phyloP scores from a whole-genome alignment of 2,888 invertebrate genomes.

The Selenia dentaria region DNA sequence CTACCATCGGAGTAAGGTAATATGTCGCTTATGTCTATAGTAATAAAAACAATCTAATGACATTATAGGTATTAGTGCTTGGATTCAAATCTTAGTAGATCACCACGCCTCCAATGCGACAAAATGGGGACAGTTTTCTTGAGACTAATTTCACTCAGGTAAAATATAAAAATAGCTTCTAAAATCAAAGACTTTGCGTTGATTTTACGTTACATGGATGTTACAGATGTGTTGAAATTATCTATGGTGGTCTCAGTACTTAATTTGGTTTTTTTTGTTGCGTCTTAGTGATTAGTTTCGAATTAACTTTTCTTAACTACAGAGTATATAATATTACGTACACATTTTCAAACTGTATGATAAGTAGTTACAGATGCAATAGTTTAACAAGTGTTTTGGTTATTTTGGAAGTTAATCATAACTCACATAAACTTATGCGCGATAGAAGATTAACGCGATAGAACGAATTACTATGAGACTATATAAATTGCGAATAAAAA shows the following conservation, averaged over 20 bases:
- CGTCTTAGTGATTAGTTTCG: background rate
- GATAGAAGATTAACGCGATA: too few species aligned
- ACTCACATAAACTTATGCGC: too few species aligned
- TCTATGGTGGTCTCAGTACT: constrained; percentile 14
- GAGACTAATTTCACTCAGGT: constrained; percentile 25
- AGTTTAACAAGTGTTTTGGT: too few species aligned
- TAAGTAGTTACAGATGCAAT: too few species aligned
- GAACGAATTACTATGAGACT: too few species aligned
- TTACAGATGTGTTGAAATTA: constrained; percentile 12
- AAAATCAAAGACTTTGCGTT: constrained; percentile 6
- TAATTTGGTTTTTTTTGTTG: background rate
- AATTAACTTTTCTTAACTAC: too few species aligned
- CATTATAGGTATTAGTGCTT: constrained; percentile 4
- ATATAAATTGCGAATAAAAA: too few species aligned
- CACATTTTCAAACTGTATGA: too few species aligned
- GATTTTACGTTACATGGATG: constrained; percentile 4
- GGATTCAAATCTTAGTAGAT: constrained; percentile 48
- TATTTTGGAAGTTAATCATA: too few species aligned
- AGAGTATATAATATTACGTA: too few species aligned
- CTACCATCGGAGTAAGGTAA: constrained; percentile 9
- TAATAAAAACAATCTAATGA: constrained; percentile 7
- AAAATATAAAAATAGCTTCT: constrained; percentile 12
- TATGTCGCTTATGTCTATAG: constrained; percentile 9
- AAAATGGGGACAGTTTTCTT: constrained; percentile 74
- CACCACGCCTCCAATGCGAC: constrained; percentile 78